Percentiles rank a stretch among this genome's conserved stretches.
These are phyloP conservation scores for Cromileptes altivelis DNA, from an alignment of 2,113 vertebrate genomes.

Conservation along the genomic window DNA sequence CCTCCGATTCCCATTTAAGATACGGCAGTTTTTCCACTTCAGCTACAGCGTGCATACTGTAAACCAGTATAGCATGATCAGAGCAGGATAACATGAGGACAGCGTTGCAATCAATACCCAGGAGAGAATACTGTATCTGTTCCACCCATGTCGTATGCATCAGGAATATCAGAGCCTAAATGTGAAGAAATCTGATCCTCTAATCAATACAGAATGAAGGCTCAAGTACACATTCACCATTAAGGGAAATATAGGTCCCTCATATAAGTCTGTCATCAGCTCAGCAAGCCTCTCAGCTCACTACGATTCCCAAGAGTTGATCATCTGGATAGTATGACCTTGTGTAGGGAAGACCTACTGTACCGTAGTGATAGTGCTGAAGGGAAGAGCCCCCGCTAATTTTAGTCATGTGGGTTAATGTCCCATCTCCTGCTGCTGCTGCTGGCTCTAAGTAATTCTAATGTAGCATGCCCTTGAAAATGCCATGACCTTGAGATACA, in stretches of 20 bases:
- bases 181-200: slow-evolving; percentile 70
- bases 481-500: slow-evolving; percentile 70
- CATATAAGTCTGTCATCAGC: slow-evolving; percentile 13
- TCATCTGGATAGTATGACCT: slow-evolving; percentile 61
- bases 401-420: slow-evolving; percentile 60
- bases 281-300: slow-evolving; percentile 23
- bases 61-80: slow-evolving; percentile 36
- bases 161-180: slow-evolving; percentile 60
- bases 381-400: slow-evolving; percentile 68
- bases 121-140: slow-evolving; percentile 61
- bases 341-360: slow-evolving; percentile 57
- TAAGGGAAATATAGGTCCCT: slow-evolving; percentile 56
- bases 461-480: slow-evolving; percentile 57
- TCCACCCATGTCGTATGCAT: slow-evolving; percentile 54
- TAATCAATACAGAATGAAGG: slow-evolving; percentile 63
- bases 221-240: slow-evolving; percentile 48
- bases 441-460: slow-evolving; percentile 49
- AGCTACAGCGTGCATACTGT: slow-evolving; percentile 20
- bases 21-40: not conserved
- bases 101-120: slow-evolving; percentile 45
- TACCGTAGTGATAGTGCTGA: slow-evolving; percentile 21
- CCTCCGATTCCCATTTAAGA: slow-evolving; percentile 24
- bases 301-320: slow-evolving; percentile 48
- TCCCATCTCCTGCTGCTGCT: slow-evolving; percentile 25
- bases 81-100: slow-evolving; percentile 33